Evolutionary conservation across 1,140 invertebrate genomes (phyloP).

Genomic region (Drosophila arawakana): DNA sequence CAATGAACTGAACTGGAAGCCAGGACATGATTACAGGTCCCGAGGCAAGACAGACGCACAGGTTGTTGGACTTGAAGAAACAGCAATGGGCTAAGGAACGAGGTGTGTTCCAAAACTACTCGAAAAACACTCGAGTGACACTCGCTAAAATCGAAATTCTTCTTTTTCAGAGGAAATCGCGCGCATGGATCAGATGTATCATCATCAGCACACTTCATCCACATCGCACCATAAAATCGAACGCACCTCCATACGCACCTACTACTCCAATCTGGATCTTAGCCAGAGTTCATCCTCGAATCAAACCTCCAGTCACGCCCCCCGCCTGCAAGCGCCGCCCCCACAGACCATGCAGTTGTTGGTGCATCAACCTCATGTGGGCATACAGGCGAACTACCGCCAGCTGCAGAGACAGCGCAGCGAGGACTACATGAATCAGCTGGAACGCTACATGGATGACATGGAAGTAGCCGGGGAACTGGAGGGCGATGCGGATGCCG

Average conservation of each 20-base stretch:
- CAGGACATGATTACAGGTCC: constrained; percentile 77
- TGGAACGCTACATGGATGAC: constrained; percentile 75
- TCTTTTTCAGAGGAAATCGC: constrained; percentile 87
- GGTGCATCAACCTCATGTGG: constrained; percentile 13
- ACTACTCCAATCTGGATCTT: constrained; percentile 81
- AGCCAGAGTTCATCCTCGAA: constrained; percentile 63
- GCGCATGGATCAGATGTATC: constrained; percentile 85
- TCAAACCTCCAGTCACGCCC: constrained; percentile 62
- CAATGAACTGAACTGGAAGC: constrained; percentile 55
- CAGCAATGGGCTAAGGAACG: constrained; percentile 89
- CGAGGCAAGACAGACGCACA: constrained; percentile 77
- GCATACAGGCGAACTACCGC: constrained; percentile 43
- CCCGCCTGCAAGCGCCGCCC: constrained; percentile 9
- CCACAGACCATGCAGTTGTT: constrained; percentile 6
- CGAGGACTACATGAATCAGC: constrained; percentile 69
- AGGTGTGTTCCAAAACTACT: constrained; percentile 84
- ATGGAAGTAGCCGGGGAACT: constrained; percentile 55
- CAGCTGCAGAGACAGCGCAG: constrained; percentile 40
- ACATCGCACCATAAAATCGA: constrained; percentile 79
- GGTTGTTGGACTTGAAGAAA: constrained; percentile 88
- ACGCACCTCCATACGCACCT: constrained; percentile 84
- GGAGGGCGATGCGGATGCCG: constrained; percentile 53
- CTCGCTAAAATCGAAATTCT: background rate
- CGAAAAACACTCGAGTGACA: background rate
- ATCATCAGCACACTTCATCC: constrained; percentile 68